Conservation (phyloP, 2,797 vertebrate species). For the Denticeps clupeoides region DNA sequence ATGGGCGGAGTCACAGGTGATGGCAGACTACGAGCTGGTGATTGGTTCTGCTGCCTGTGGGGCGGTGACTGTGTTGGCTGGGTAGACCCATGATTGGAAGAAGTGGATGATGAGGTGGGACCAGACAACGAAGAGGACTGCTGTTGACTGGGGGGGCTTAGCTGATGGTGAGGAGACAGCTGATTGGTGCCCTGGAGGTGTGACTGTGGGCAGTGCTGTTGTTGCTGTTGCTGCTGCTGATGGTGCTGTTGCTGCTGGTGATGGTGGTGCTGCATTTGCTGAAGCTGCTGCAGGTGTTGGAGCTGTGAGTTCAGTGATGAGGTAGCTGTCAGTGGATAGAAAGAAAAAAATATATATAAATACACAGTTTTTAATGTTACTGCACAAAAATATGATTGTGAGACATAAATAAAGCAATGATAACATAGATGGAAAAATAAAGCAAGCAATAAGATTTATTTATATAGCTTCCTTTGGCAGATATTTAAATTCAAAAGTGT, state of each 20-base stretch:
- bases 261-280: constrained; percentile 56
- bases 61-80: constrained; percentile 65
- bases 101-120: constrained; percentile 53
- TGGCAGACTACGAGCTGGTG: constrained; percentile 81
- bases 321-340: constrained; percentile 76
- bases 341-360: background rate
- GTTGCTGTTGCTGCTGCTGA: constrained; percentile 60
- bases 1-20: constrained; percentile 86
- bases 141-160: constrained; percentile 59
- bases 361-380: background rate
- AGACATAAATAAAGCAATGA: too few species aligned
- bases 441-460: too few species aligned
- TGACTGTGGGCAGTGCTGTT: constrained; percentile 43
- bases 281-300: constrained; percentile 96
- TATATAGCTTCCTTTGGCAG: too few species aligned
- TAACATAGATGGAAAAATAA: too few species aligned
- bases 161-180: constrained; percentile 59
- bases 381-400: too few species aligned
- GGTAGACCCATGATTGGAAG: constrained; percentile 36
- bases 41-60: constrained; percentile 75
- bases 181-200: constrained; percentile 60
- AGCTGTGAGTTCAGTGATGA: constrained; percentile 97
- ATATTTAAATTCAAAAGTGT: too few species aligned
- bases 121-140: constrained; percentile 53
- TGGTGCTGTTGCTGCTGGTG: constrained; percentile 45